These are phyloP conservation scores for Folsomia candida DNA, from an alignment of 2,888 invertebrate species.

Conservation along the genomic window DNA sequence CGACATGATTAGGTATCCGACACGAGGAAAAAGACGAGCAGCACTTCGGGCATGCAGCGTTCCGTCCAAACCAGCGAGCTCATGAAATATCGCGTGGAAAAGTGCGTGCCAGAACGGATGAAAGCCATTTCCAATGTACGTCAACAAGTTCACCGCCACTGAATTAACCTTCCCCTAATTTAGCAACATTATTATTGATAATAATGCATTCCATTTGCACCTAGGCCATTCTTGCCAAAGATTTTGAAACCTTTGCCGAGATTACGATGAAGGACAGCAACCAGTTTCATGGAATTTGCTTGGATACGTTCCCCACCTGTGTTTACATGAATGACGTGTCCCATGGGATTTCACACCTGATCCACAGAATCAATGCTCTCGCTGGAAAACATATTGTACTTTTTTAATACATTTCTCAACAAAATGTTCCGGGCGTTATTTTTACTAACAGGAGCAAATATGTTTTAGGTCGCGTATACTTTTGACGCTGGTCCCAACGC, in stretches of 20 bases:
- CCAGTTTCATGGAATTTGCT: slow-evolving; percentile 89
- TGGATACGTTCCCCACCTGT: slow-evolving; percentile 92
- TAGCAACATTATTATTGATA: background rate
- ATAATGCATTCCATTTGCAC: slow-evolving; percentile 11
- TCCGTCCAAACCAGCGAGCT: slow-evolving; percentile 78
- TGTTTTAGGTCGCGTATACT: slow-evolving; percentile 79
- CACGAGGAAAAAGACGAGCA: slow-evolving; percentile 75
- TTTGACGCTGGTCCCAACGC: slow-evolving; percentile 99
- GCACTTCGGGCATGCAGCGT: slow-evolving; percentile 84
- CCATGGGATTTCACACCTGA: slow-evolving; percentile 70
- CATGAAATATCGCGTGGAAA: slow-evolving; percentile 68
- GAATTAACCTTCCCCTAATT: background rate
- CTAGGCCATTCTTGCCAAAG: slow-evolving; percentile 64
- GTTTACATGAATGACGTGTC: slow-evolving; percentile 89
- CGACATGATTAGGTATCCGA: slow-evolving; percentile 62
- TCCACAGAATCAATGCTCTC: slow-evolving; percentile 77
- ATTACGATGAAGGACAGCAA: slow-evolving; percentile 97
- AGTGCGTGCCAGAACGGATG: slow-evolving; percentile 68
- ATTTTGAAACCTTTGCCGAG: slow-evolving; percentile 84
- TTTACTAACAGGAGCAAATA: too few species aligned
- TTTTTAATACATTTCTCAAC: too few species aligned
- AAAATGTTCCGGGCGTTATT: too few species aligned
- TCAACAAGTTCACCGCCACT: background rate
- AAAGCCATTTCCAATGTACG: slow-evolving; percentile 59
- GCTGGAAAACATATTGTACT: slow-evolving; percentile 64